Evolutionary conservation across 2,113 vertebrate genomes (phyloP), one percentile per base, ranked within the genome.

Genomic region (Hemiscyllium ocellatum): DNA sequence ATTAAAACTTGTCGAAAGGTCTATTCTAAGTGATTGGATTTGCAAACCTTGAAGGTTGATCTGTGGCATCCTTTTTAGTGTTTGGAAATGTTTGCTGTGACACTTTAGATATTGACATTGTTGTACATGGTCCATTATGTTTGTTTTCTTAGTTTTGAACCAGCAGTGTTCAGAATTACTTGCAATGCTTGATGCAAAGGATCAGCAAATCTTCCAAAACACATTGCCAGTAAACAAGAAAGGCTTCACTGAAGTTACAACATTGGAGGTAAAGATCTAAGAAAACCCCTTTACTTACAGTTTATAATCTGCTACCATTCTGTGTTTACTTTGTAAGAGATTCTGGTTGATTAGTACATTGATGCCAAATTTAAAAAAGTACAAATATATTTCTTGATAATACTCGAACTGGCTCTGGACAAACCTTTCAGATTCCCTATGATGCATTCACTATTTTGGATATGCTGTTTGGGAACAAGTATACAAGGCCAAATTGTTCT

Each of bases 111-210:
- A 33, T 26, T 19, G 50, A 69, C 20, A 50, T 96, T 20, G 70
- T 96, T 33, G 12, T 15, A 66, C 56, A 52, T 26, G 65, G 0
- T 66, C n/a, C 50, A 56, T 94, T 89, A 96, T 94, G 70, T 93
- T 65, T 61, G 87, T 95, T 7, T 96, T 97, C 96, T 22, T 95
- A 99, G 98, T 97, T 96, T 94, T 99, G 93, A 98, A 97, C 95
- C 98, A 97, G 89, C 98, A 98, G 96, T 98, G 97, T 96, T 96
- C 98, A 96, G 98, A 99, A 97, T 97, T 98, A 29, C 97, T 99
- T 13, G 98, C 98, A 61, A 97, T 98, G 98, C 97, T 99, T 6
- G 98, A 98, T 90, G 96, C 97, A 94, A 97, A 97, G 83, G 97
- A 99, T 95, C 98, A 98, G 97, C 98, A 97, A 89, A 96, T 96